phyloP scores from a whole-genome alignment of 2,888 invertebrate species.

The Dicyrtomina minuta region DNA sequence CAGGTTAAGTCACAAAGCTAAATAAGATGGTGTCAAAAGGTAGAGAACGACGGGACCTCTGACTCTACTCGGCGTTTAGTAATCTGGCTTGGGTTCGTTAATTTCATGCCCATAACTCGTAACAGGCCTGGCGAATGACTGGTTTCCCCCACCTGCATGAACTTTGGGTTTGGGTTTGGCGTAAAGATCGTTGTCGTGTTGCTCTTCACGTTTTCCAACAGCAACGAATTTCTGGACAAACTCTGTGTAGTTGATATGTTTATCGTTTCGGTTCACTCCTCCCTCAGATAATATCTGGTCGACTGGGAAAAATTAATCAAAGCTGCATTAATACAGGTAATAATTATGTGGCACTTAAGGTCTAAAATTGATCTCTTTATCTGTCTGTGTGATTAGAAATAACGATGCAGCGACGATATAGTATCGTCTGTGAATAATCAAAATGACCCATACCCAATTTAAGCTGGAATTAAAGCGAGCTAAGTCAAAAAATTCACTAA shows the following conservation, averaged over 20 bases:
- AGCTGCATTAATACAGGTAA: neutral
- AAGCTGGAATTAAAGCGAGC: no score
- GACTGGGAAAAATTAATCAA: neutral
- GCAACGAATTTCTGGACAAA: neutral
- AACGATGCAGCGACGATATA: no score
- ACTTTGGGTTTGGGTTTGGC: neutral
- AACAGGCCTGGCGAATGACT: no score
- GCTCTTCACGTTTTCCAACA: neutral
- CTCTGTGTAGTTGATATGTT: neutral
- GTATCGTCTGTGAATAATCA: no score
- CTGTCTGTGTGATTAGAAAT: no score
- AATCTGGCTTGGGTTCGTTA: conserved; percentile 9
- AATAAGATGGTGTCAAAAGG: no score
- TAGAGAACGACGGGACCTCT: no score
- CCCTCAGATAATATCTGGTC: conserved; percentile 6
- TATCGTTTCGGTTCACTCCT: neutral
- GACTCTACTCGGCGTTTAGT: neutral
- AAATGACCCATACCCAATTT: no score
- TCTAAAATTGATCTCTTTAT: no score
- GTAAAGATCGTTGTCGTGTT: neutral
- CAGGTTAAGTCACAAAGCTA: no score
- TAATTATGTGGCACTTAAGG: neutral
- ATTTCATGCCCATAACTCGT: no score
- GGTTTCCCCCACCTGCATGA: neutral
- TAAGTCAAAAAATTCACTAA: no score